Conservation (phyloP, 2,888 invertebrate genomes). For the Sarcophaga carnaria region DNA sequence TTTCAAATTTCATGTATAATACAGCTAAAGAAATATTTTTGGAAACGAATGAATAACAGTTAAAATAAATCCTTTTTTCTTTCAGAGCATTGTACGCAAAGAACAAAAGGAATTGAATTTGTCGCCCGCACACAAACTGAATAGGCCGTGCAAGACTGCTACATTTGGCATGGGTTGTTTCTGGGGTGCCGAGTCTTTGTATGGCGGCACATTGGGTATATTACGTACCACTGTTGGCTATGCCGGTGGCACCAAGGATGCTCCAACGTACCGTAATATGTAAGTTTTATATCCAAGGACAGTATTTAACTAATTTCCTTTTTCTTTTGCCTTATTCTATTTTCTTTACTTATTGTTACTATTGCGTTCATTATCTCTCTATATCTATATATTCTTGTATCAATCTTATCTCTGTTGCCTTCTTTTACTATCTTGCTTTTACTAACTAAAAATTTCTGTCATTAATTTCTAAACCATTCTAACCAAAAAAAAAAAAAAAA, state of each 20-base stretch:
- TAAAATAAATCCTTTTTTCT: slow-evolving; percentile 27
- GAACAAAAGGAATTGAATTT: slow-evolving; percentile 80
- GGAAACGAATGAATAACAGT: not conserved
- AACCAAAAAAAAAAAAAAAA: slow-evolving; percentile 40
- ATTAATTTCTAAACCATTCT: slow-evolving; percentile 47
- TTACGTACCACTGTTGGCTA: slow-evolving; percentile 96
- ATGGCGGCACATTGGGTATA: slow-evolving; percentile 87
- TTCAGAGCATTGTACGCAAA: slow-evolving; percentile 78
- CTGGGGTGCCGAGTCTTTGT: slow-evolving; percentile 94
- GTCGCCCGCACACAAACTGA: slow-evolving; percentile 77
- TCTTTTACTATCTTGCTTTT: slow-evolving; percentile 48
- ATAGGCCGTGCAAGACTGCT: slow-evolving; percentile 82
- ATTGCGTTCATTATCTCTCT: not conserved
- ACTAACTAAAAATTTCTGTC: slow-evolving; percentile 66
- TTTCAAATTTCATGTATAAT: slow-evolving; percentile 57
- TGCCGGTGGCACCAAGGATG: slow-evolving; percentile 91
- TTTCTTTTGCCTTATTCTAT: slow-evolving; percentile 68
- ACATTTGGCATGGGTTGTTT: slow-evolving; percentile 97
- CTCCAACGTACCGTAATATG: slow-evolving; percentile 93
- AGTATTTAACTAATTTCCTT: slow-evolving; percentile 66
- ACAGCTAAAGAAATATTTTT: not conserved
- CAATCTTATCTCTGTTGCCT: slow-evolving; percentile 36
- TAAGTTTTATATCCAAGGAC: slow-evolving; percentile 82
- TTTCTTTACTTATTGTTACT: slow-evolving; percentile 40
- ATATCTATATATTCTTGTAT: slow-evolving; percentile 14